Evolutionary conservation across 2,797 vertebrate genomes (phyloP).

Genomic region (Geotrypetes seraphini): DNA sequence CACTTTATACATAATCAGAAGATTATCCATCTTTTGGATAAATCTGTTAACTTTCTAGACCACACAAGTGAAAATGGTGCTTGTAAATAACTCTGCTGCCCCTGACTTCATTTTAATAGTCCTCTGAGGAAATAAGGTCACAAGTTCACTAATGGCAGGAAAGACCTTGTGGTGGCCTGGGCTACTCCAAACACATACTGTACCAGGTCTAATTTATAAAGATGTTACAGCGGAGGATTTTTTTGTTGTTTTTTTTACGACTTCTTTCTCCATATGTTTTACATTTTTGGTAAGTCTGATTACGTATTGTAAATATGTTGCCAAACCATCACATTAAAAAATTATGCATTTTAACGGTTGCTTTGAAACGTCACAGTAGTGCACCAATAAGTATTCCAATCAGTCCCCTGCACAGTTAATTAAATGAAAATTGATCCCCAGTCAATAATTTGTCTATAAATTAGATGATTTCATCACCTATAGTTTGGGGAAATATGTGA

Average conservation of each 20-base stretch:
- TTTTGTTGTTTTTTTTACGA: constrained; percentile 19
- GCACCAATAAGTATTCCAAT: constrained; percentile 51
- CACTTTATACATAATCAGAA: constrained; percentile 16
- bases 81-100: constrained; percentile 86
- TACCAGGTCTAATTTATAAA: constrained; percentile 56
- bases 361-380: constrained; percentile 34
- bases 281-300: constrained; percentile 38
- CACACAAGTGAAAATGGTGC: constrained; percentile 85
- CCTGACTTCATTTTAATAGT: constrained; percentile 83
- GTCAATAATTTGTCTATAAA: constrained; percentile 67
- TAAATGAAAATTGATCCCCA: constrained; percentile 60
- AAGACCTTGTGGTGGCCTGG: constrained; percentile 60
- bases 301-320: constrained; percentile 43
- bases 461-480: constrained; percentile 74
- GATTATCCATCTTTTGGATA: constrained; percentile 15
- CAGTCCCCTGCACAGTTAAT: constrained; percentile 32
- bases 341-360: constrained; percentile 59
- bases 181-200: constrained; percentile 61
- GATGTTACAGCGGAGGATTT: constrained; percentile 30
- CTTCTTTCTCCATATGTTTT: constrained; percentile 60
- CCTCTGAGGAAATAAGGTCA: constrained; percentile 81
- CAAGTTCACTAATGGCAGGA: constrained; percentile 86
- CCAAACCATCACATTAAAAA: constrained; percentile 42
- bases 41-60: constrained; percentile 71
- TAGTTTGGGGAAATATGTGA: constrained; percentile 43